Evolutionary conservation across 2,797 vertebrate species (phyloP), one percentile per base, ranked within the genome.

Genomic region (Paratrypauchen microcephalus): DNA sequence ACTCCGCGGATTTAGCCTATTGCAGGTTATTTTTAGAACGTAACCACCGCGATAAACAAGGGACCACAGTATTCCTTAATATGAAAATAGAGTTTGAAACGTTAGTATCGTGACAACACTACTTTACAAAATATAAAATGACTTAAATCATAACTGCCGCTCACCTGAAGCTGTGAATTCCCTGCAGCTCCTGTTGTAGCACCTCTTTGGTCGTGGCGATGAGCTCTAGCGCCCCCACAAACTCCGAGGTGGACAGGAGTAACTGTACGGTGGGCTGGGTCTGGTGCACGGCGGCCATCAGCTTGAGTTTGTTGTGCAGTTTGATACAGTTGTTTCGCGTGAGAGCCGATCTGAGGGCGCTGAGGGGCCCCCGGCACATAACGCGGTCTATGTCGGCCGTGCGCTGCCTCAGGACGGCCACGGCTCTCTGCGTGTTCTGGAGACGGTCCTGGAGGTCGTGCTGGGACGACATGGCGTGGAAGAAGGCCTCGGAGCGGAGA

Each of bases 401-500:
- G 67, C 96, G 96, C 66, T 94, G 91, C 71, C 97, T 94, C 87
- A 99, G 95, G 71, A 94, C 90, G 63, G 96, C 93, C 76, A 98
- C 96, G 60, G 97, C 95, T 56, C 89, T 93, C 74, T 96, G 95
- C 23, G 97, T 98, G 91, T 96, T 95, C 84, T 91, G 94, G 91
- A 99, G 95, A 76, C 94, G 96, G 94, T 99, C 97, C 94, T 99
- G 97, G 83, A 99, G 93, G 80, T 99, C 96, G 21, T 97, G 97
- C 91, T 99, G 98, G 47, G 98, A 99, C 68, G 97, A 97, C 97
- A 99, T 98, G 88, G 98, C 97, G 77, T 99, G 97, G 83, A 99
- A 99, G 88, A 99, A 98, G 1, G 97, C 97, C 81, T 99, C 97
- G 1, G 97, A 99, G 89, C 97, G 97, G 70, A 97, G 93, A 1